These are phyloP conservation scores for Alloscopus bannaensis DNA, from an alignment of 2,888 invertebrate genomes.

Conservation along the genomic window DNA sequence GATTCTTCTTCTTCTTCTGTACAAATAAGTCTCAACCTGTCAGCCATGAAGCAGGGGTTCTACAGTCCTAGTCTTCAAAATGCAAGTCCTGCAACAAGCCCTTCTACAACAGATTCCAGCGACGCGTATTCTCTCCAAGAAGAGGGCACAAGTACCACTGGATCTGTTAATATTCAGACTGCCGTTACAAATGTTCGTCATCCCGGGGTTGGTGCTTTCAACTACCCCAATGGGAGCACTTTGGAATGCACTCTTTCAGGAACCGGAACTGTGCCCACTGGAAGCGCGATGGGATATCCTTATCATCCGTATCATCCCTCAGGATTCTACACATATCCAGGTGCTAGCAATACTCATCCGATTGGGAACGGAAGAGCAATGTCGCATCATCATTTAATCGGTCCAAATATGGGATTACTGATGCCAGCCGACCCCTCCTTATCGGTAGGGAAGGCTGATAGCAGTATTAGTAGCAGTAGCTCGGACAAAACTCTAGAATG, in stretches of 20 bases:
- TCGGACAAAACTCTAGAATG: conserved; percentile 60
- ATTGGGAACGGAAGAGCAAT: conserved; percentile 33
- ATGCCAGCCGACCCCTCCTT: conserved; percentile 41
- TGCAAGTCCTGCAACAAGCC: conserved; percentile 48
- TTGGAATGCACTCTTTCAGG: conserved; percentile 28
- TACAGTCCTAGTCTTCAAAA: conserved; percentile 59
- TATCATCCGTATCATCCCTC: conserved; percentile 40
- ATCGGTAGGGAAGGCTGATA: conserved; percentile 49
- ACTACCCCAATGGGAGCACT: neutral
- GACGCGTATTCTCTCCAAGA: conserved; percentile 44
- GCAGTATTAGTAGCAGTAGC: conserved; percentile 44
- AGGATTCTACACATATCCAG: conserved; percentile 39
- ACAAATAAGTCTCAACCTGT: conserved; percentile 48
- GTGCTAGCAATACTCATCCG: conserved; percentile 7
- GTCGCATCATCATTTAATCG: conserved; percentile 37
- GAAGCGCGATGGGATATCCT: conserved; percentile 2
- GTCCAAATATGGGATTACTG: conserved; percentile 45
- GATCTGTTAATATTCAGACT: neutral
- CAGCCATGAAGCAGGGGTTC: conserved; percentile 42
- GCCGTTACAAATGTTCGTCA: neutral
- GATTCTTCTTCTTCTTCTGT: conserved; percentile 25
- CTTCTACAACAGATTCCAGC: conserved; percentile 50
- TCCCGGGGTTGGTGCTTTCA: neutral
- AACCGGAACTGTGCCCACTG: neutral
- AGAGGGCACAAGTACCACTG: conserved; percentile 21